A percentile compares a stretch with the other conserved stretches of the same genome.
Conservation (phyloP, 2,888 invertebrate genomes). For the Protophormia terraenovae region DNA sequence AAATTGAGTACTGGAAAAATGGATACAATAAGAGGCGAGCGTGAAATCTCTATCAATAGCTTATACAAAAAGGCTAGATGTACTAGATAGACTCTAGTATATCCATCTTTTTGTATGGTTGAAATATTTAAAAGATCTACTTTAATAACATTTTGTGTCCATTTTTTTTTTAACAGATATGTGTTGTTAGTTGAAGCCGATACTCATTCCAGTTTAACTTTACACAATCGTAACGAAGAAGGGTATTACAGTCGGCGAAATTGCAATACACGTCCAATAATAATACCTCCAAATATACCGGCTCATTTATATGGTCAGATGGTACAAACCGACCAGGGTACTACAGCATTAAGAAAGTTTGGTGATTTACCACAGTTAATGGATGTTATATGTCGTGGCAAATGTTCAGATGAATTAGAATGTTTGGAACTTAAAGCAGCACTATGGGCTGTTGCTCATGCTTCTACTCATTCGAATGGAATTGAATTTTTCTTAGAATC, state of each 20-base stretch:
- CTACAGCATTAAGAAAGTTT: slow-evolving; percentile 77
- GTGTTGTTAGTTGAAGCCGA: slow-evolving; percentile 94
- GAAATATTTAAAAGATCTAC: not conserved
- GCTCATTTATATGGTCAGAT: slow-evolving; percentile 94
- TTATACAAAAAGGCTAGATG: slow-evolving; percentile 31
- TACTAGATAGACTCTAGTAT: not conserved
- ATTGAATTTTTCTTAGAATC: slow-evolving; percentile 86
- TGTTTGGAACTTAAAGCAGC: slow-evolving; percentile 92
- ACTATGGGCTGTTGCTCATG: slow-evolving; percentile 94
- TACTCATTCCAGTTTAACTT: slow-evolving; percentile 92
- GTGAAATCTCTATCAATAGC: slow-evolving; percentile 46
- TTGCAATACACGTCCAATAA: slow-evolving; percentile 84
- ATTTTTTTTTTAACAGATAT: slow-evolving; percentile 84
- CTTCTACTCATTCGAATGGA: slow-evolving; percentile 89
- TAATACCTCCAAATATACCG: slow-evolving; percentile 81
- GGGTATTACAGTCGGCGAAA: slow-evolving; percentile 88
- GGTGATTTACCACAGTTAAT: slow-evolving; percentile 77
- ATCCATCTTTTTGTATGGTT: slow-evolving; percentile 48
- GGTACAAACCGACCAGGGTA: slow-evolving; percentile 85
- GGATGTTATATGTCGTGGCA: slow-evolving; percentile 80
- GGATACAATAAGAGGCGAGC: slow-evolving; percentile 87
- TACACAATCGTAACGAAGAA: slow-evolving; percentile 90
- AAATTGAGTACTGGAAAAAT: slow-evolving; percentile 90
- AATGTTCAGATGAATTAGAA: slow-evolving; percentile 86
- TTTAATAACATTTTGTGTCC: slow-evolving; percentile 28